Conservation (phyloP, 1,140 invertebrate species). For the Eupristina koningsbergeri region DNA sequence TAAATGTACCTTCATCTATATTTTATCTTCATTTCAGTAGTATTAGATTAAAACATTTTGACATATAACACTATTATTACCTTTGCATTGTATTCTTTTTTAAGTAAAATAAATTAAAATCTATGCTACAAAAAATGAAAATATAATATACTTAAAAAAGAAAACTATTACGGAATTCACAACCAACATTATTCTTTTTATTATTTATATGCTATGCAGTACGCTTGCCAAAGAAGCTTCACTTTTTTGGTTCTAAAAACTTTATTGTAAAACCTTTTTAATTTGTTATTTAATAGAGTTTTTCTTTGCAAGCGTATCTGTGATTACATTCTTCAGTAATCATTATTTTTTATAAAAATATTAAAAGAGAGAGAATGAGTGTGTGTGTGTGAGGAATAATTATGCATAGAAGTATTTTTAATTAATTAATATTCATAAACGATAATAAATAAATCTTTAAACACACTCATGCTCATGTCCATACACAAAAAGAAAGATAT, state of each 20-base stretch:
- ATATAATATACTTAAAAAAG: conserved; percentile 10
- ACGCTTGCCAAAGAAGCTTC: conserved; percentile 3
- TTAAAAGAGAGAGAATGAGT: neutral
- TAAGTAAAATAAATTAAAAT: neutral
- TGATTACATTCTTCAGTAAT: neutral
- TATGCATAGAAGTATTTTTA: conserved; percentile 3
- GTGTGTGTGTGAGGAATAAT: neutral
- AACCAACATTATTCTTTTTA: neutral
- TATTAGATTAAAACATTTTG: neutral
- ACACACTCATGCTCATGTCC: neutral
- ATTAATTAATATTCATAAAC: conserved; percentile 9
- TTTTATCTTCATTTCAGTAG: neutral
- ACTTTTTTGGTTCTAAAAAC: neutral
- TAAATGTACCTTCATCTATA: neutral
- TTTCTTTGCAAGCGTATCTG: conserved; percentile 34
- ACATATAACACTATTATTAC: neutral
- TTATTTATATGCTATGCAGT: neutral
- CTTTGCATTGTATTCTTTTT: neutral
- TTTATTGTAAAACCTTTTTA: neutral
- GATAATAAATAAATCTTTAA: neutral
- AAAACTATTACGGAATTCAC: neutral
- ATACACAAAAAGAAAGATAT: neutral
- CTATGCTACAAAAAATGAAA: neutral
- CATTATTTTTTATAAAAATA: neutral
- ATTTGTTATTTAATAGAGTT: neutral